These are phyloP conservation scores for Xylocampa areola DNA, from an alignment of 2,888 invertebrate species.

Conservation along the genomic window DNA sequence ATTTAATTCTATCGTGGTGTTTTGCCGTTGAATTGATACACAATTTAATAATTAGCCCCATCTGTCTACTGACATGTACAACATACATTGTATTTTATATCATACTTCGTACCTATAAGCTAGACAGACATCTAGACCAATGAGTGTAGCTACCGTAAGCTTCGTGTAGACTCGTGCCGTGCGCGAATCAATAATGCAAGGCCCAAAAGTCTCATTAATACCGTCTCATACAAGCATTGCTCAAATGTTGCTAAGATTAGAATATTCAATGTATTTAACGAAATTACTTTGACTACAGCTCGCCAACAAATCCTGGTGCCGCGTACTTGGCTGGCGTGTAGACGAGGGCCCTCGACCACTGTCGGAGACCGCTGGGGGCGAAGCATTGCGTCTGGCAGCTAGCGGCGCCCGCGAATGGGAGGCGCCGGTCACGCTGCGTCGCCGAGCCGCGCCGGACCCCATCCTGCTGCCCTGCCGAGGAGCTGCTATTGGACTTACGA, in stretches of 20 bases:
- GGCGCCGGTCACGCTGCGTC: slow-evolving; percentile 94
- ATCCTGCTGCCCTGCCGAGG: slow-evolving; percentile 84
- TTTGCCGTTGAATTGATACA: too few relatives aligned
- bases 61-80: too few relatives aligned
- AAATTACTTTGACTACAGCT: slow-evolving; percentile 88
- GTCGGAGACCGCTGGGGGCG: slow-evolving; percentile 84
- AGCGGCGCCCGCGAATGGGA: slow-evolving; percentile 92
- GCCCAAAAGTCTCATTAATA: slow-evolving; percentile 3
- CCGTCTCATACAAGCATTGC: background rate
- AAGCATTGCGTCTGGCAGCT: slow-evolving; percentile 86
- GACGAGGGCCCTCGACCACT: slow-evolving; percentile 79
- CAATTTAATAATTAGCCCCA: too few relatives aligned
- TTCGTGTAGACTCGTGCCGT: slow-evolving; percentile 2
- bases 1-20: too few relatives aligned
- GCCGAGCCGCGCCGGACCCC: slow-evolving; percentile 94
- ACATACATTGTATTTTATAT: too few relatives aligned
- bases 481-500: slow-evolving; percentile 78
- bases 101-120: too few relatives aligned
- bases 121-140: background rate
- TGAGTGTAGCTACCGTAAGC: too few relatives aligned
- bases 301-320: slow-evolving; percentile 96
- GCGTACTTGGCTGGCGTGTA: slow-evolving; percentile 92
- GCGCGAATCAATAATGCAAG: background rate
- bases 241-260: too few relatives aligned
- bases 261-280: background rate